Evolutionary conservation across 2,888 invertebrate species (phyloP), one percentile per base, ranked within the genome.

Genomic region (Eilema caniola): DNA sequence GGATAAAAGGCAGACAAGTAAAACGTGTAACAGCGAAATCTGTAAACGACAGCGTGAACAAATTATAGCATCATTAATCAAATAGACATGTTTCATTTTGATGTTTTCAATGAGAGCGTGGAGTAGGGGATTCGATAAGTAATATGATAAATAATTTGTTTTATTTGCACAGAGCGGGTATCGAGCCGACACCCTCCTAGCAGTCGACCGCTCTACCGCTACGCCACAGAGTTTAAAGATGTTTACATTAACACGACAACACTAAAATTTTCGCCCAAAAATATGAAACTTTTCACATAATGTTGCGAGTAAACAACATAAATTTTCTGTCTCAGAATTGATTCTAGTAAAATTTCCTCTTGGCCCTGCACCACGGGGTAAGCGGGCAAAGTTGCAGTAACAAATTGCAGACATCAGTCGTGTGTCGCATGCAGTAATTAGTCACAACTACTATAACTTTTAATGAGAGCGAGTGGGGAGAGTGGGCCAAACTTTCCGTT

Each of bases 371-470:
- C 74, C 73, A 62, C 71, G 70, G 68, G 61, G 68, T 71, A 66
- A 66, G 63, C n/a, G 66, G 70, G 73, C 67, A 78, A 83, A 84
- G 82, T 83, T 83, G 76, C 78, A 79, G 75, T 83, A 82, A 85
- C 85, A 85, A 88, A 87, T 88, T 84, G 85, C 81, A 80, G 79
- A 78, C 86, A 87, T 88, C 84, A 86, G 80, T 85, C 83, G 83
- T 82, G 76, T 83, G 86, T 84, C 84, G 82, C 83, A 70, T 78
- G 74, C 76, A 81, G 85, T 87, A 88, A 87, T 87, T 88, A 88
- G 85, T 86, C 85, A 83, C 84, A 87, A 87, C 86, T 86, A 74
- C 74, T 75, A 72, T 74, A 86, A 88, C 86, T 88, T 89, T 88
- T 89, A 89, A 89, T 86, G 88, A 89, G 87, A 79, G 79, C 79